These are phyloP conservation scores for Frankliniella intonsa DNA, from an alignment of 2,888 invertebrate genomes.

Conservation along the genomic window DNA sequence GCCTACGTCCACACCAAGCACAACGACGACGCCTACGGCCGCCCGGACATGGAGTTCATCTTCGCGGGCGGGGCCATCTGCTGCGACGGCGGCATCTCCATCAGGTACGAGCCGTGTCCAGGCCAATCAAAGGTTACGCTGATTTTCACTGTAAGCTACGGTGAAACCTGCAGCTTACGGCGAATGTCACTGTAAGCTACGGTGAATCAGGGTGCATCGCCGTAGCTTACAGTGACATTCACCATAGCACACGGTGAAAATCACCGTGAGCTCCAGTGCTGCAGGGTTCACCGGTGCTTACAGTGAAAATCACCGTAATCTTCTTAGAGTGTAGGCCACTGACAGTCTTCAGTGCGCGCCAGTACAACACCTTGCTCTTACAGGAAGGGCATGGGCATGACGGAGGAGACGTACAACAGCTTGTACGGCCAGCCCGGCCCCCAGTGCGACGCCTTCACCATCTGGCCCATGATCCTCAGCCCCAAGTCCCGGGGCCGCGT, in stretches of 20 bases:
- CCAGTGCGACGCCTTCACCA: slow-evolving; percentile 49
- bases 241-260: too few species aligned
- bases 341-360: too few species aligned
- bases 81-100: slow-evolving; percentile 52
- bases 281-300: too few species aligned
- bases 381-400: slow-evolving; percentile 47
- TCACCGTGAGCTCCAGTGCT: too few species aligned
- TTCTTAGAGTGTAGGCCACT: too few species aligned
- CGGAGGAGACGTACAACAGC: slow-evolving; percentile 49
- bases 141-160: too few species aligned
- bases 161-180: too few species aligned
- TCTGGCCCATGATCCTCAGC: slow-evolving; percentile 56
- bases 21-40: slow-evolving; percentile 47
- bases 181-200: too few species aligned
- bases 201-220: too few species aligned
- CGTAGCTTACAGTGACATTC: too few species aligned
- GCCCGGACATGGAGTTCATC: slow-evolving; percentile 66
- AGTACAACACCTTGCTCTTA: neutral
- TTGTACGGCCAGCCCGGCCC: slow-evolving; percentile 49
- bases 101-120: slow-evolving; percentile 37
- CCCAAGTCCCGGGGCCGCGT: slow-evolving; percentile 53
- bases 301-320: too few species aligned
- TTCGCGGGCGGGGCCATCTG: slow-evolving; percentile 58
- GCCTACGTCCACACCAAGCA: slow-evolving; percentile 57
- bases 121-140: too few species aligned